Evolutionary conservation across 2,797 vertebrate genomes (phyloP).

Genomic region (Takifugu ocellatus): DNA sequence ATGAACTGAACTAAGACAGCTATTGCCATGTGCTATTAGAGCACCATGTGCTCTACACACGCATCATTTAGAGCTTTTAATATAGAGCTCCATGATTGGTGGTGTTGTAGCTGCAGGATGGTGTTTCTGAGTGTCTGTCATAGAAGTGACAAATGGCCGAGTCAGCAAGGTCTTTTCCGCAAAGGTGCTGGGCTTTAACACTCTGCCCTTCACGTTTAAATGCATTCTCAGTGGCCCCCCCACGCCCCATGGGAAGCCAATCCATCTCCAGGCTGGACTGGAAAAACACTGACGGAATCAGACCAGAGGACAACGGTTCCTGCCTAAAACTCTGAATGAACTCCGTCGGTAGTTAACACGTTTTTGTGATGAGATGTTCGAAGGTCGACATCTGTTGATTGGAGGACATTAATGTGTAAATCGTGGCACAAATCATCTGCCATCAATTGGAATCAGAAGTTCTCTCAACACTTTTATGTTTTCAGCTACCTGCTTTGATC

Average conservation of each 20-base stretch:
- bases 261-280: slow-evolving; percentile 10
- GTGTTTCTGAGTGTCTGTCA: slow-evolving; percentile 28
- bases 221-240: slow-evolving; percentile 24
- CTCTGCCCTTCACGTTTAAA: slow-evolving; percentile 34
- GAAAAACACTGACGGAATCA: slow-evolving; percentile 13
- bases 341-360: no score
- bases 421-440: no score
- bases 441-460: no score
- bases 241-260: slow-evolving; percentile 5
- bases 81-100: neutral
- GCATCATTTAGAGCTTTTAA: no score
- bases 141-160: slow-evolving; percentile 49
- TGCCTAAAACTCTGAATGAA: neutral
- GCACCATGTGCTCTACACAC: no score
- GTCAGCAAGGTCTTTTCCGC: slow-evolving; percentile 41
- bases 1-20: no score
- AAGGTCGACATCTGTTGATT: no score
- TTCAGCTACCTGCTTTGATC: no score
- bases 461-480: no score
- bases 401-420: no score
- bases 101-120: neutral
- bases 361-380: no score
- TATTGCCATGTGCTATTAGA: no score
- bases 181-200: slow-evolving; percentile 20
- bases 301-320: neutral